Base-by-base conservation (phyloP, 1,140 invertebrate genomes). In the Notospermus geniculatus region DNA sequence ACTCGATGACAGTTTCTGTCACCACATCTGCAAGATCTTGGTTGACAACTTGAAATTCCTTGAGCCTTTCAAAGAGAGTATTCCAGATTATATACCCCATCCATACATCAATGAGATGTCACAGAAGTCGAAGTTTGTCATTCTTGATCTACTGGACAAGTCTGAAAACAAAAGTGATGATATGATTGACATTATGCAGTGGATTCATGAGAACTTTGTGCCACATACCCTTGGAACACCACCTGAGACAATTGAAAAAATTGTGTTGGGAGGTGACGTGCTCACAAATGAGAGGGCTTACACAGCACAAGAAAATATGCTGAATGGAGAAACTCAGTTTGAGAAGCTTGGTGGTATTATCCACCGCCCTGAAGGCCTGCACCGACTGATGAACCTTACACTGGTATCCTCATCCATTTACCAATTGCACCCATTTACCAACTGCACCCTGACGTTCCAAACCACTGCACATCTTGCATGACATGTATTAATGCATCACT, bases 241-340 rank as follows among this genome's bases (percentile, higher is more conserved):
- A n/a, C 58, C 55, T 32, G 2, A 41, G 1, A 41, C 59, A 1
- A 41, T 60, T 19, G 46, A 65, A 19, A 65, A 43, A 57, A 62
- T 30, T 27, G 64, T 66, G 5, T 63, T 68, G 52, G 66, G 63
- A 15, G 61, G 67, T 15, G 67, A 66, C 59, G 58, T 61, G 11
- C 41, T 69, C 7, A 69, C 67, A 1, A 69, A 69, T 63, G 64
- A 66, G 27, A 1, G 64, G 53, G 67, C 67, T 17, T 69, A 66
- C 29, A 59, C 58, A 54, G 64, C 67, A 19, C 64, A 69, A 32
- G 13, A 56, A 1, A 61, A 60, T 2, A 61, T 69, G 58, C 22
- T 36, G 22, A 36, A 66, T n/a, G n/a, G n/a, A n/a, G n/a, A n/a
- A n/a, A n/a, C n/a, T n/a, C n/a, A n/a, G n/a, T n/a, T n/a, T 58